Base-by-base conservation (phyloP, 2,888 invertebrate genomes). In the Temnothorax rugatulus region DNA sequence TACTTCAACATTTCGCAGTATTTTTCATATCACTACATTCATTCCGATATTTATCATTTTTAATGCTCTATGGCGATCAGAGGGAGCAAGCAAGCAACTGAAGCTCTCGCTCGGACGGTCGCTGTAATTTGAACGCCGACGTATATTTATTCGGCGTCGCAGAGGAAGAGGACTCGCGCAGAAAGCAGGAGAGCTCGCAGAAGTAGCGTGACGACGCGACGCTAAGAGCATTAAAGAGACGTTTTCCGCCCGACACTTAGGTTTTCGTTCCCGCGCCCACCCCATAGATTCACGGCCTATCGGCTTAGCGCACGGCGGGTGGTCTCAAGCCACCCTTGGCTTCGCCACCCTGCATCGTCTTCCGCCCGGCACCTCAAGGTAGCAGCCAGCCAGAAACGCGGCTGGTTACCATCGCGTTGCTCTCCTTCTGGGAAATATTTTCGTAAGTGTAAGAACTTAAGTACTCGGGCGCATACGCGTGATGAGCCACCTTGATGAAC, bases 161-260 rank as follows among this genome's bases (percentile, higher is more conserved):
- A 2, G 47, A 90, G 92, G 92, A 92, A 92, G 90, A 63, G 85
- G 82, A 79, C 83, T 75, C 71, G 68, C 59, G 69, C 73, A 82
- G 81, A 76, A 76, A 87, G 84, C 85, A 8, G 82, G 87, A 5
- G 85, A 87, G 83, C 85, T 84, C 82, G 86, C 82, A 86, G 87
- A 88, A 90, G 91, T 89, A 90, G 91, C 89, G 91, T 90, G 92
- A 91, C 93, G 92, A 91, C 89, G 93, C 93, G 92, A 91, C 89
- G 93, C 90, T 94, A 94, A 94, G 94, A 94, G 94, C 93, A 94
- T 94, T 94, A 94, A 93, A 93, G 93, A 92, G 93, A 93, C 94
- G 94, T 93, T 94, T 93, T 93, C 93, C 93, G 91, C 90, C 91
- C 92, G 91, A 93, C 93, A 92, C 93, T 93, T 92, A 92, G 93